Conservation (phyloP, 2,113 vertebrate species). For the Cyanoderma ruficeps region DNA sequence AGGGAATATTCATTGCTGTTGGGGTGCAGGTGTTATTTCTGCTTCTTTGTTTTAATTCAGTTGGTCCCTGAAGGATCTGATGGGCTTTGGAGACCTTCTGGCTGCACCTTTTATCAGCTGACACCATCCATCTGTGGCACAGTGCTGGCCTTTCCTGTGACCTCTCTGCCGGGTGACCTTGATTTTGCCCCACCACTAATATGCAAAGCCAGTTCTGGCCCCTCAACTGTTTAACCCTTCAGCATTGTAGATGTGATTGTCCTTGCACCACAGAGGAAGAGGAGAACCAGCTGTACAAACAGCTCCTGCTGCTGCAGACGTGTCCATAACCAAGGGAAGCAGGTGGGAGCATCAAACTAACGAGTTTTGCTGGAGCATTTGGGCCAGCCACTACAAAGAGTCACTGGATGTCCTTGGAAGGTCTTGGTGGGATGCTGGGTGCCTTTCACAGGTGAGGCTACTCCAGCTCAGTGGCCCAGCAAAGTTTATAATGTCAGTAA, state of each 20-base stretch:
- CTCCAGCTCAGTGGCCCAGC: neutral
- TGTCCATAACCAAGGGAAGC: neutral
- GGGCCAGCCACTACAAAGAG: neutral
- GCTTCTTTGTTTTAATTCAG: slow-evolving; percentile 50
- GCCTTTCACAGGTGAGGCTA: neutral
- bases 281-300: neutral
- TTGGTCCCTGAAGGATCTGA: slow-evolving; percentile 48
- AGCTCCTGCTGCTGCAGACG: neutral
- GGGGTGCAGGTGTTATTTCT: slow-evolving; percentile 62
- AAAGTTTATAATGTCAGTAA: neutral
- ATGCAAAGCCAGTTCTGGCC: neutral
- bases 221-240: neutral
- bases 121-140: slow-evolving; percentile 27
- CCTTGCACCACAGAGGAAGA: neutral
- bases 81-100: slow-evolving; percentile 59
- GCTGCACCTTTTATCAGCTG: slow-evolving; percentile 27
- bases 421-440: neutral
- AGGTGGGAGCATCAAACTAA: neutral
- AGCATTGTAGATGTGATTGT: neutral
- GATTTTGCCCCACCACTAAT: slow-evolving; percentile 21
- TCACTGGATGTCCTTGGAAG: neutral
- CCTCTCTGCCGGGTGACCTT: neutral
- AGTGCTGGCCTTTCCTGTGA: neutral
- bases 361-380: neutral
- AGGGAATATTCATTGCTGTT: neutral